These are phyloP conservation scores for Girardinichthys multiradiatus DNA, from an alignment of 2,113 vertebrate genomes.

Conservation along the genomic window DNA sequence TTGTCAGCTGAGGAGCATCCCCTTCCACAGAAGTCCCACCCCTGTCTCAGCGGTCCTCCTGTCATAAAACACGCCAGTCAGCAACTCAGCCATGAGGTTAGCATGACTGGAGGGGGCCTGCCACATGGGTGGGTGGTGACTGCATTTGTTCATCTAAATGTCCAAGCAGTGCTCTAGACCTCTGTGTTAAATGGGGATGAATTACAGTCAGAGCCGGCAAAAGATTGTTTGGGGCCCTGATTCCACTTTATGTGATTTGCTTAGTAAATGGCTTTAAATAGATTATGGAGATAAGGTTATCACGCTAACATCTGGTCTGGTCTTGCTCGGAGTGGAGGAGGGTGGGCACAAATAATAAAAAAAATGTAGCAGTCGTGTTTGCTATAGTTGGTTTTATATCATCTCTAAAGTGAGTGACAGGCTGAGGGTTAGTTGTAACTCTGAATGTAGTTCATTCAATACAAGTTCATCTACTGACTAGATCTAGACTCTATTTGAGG, in stretches of 20 bases:
- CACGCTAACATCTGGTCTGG: background rate
- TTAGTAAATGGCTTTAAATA: background rate
- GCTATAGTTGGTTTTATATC: no score
- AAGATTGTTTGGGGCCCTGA: background rate
- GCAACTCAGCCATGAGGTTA: conserved; percentile 49
- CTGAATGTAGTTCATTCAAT: no score
- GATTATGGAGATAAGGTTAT: no score
- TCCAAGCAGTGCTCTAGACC: background rate
- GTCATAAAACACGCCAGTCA: conserved; percentile 58
- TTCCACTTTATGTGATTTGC: background rate
- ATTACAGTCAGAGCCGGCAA: background rate
- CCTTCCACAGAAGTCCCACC: conserved; percentile 49
- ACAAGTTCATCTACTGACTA: no score
- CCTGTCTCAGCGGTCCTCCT: conserved; percentile 41
- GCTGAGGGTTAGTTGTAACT: no score
- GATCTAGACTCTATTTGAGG: no score
- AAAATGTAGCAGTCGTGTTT: no score
- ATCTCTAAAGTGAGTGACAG: no score
- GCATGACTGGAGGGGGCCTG: conserved; percentile 30
- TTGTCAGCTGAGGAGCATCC: conserved; percentile 75
- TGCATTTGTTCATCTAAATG: conserved; percentile 5
- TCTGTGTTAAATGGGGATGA: background rate
- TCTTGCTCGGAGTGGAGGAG: background rate
- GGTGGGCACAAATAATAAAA: no score
- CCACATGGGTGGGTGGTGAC: conserved; percentile 57